Evolutionary conservation across 1,140 invertebrate genomes (phyloP), one percentile per base, ranked within the genome.

Genomic region (Drosophila ogumai): DNA sequence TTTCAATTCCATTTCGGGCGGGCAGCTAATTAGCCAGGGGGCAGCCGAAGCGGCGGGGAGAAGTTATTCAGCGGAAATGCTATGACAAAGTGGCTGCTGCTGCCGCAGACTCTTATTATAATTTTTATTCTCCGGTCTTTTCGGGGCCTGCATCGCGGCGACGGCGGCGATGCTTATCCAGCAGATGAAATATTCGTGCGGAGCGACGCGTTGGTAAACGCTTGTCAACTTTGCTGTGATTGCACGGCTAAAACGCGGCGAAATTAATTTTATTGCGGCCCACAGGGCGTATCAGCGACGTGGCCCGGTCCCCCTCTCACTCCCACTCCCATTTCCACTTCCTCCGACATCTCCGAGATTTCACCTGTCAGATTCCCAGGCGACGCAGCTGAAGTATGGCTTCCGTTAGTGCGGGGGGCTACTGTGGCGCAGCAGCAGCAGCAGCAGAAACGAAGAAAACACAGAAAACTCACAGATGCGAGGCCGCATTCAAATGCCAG

Each of bases 181-280:
- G 17, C 46, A 72, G 79, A 90, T 90, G 86, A 90, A 90, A 90
- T 90, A 90, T 90, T 90, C 69, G 66, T 65, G 72, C 67, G 82
- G 78, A 79, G 8, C 63, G 50, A 59, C 84, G 84, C 84, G 79
- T 66, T 88, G 85, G 82, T 87, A 87, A 87, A 87, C 81, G 84
- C 84, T 87, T 87, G 84, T 88, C 85, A 88, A 88, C 85, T 88
- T 88, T 88, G 69, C 85, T 88, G 80, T 87, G 84, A 87, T 87
- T 84, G 84, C 85, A 74, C 84, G 82, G 76, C 82, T 87, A 90
- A 87, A 74, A 25, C 56, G 84, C 75, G 85, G 60, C 80, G 77
- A 87, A 87, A 87, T 87, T 87, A 87, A 87, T 87, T 87, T 87
- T 87, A 87, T 87, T 87, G 66, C 76, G 69, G 84, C 68, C 73